Base-by-base conservation (phyloP, 1,140 invertebrate genomes). In the Zaprionus davidi region DNA sequence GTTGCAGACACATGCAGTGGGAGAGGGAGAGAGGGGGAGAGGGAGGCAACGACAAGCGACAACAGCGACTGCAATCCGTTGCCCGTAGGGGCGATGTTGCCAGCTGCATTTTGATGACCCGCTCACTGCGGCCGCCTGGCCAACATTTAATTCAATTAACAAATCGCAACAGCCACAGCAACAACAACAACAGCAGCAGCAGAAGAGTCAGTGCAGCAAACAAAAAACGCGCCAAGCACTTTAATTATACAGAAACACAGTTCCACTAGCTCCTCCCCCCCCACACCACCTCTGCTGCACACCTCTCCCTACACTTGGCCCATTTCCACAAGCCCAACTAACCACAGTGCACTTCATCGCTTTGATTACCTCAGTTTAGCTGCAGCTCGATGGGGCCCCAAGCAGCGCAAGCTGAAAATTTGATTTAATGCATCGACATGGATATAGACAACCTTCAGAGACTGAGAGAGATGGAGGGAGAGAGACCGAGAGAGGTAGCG, bases 91-190 rank as follows among this genome's bases (percentile, higher is more conserved):
- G 67, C 67, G 36, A 51, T 55, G 31, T 68, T 68, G 68, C 68
- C 72, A 63, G 75, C 72, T 88, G 84, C 85, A 88, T 88, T 90
- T 85, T 90, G 81, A 88, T 88, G 84, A 81, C 84, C 80, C 80
- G 68, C 77, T 78, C 72, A 24, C 65, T 60, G 6, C 2, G 56
- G 56, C 57, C 65, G 62, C 69, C 53, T 71, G 76, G 66, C 79
- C 77, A 81, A 65, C 81, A 85, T 90, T 88, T 90, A 88, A 88
- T 88, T 88, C 76, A 88, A 90, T 88, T 88, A 90, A 90, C 81
- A 90, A 90, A 90, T 90, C 82, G 85, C 85, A 66, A 88, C 62
- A 75, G 73, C 66, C 34, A 76, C 68, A 76, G 49, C 62, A 76
- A 38, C 56, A 26, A 64, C 56, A 77, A 51, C 58, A 62, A 38